Conservation (phyloP, 2,113 vertebrate genomes). For the Zosterops japonicus region DNA sequence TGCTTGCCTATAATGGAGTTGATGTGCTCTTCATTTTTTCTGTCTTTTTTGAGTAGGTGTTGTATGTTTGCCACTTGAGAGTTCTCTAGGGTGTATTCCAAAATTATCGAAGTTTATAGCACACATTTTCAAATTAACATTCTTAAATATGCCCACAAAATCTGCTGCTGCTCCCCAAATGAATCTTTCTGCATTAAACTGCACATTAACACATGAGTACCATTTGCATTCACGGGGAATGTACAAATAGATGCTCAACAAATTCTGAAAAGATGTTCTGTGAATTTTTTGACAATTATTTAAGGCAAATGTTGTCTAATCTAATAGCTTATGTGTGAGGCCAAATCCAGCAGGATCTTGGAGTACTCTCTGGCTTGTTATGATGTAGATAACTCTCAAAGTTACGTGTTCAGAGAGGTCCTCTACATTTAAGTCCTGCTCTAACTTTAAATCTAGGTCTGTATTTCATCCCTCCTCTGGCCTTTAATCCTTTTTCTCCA, state of each 20-base stretch:
- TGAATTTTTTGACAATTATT: background rate
- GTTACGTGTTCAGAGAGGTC: background rate
- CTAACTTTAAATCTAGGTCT: background rate
- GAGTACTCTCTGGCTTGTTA: background rate
- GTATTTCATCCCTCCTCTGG: background rate
- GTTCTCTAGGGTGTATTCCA: conserved; percentile 18
- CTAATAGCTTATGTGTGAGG: background rate
- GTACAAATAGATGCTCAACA: conserved; percentile 7
- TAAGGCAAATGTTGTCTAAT: background rate
- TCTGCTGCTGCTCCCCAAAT: conserved; percentile 38
- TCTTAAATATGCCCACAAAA: conserved; percentile 57
- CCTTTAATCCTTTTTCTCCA: background rate
- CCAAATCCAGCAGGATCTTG: background rate
- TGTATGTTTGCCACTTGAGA: conserved; percentile 22
- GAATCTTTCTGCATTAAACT: conserved; percentile 9
- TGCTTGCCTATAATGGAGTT: background rate
- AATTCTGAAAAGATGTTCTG: background rate
- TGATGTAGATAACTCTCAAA: background rate
- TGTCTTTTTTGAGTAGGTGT: conserved; percentile 21
- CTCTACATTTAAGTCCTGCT: background rate
- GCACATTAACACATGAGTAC: background rate
- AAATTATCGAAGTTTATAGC: conserved; percentile 46
- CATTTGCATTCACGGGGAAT: conserved; percentile 16
- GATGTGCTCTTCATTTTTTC: conserved; percentile 13
- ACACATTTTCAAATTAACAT: conserved; percentile 59